Percentiles rank a stretch among this genome's conserved stretches.
Conservation (phyloP, 2,797 vertebrate genomes). For the Buphagus erythrorhynchus region DNA sequence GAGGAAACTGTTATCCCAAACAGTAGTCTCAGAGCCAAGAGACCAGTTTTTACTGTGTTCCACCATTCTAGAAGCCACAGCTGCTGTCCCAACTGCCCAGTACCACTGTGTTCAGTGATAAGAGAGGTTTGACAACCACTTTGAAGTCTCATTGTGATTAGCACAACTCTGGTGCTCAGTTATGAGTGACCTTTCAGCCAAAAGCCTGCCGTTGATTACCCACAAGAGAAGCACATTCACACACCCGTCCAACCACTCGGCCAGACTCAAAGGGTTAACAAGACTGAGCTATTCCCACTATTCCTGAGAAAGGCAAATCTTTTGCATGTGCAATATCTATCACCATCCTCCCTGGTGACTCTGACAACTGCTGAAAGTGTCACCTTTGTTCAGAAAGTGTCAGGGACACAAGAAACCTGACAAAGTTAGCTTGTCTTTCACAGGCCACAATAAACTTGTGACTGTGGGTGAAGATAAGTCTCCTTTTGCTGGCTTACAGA, state of each 20-base stretch:
- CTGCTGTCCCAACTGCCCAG: neutral
- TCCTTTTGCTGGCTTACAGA: neutral
- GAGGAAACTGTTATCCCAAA: neutral
- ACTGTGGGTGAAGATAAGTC: neutral
- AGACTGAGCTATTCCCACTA: neutral
- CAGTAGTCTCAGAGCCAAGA: neutral
- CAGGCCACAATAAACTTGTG: neutral
- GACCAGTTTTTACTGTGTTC: neutral
- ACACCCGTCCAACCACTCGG: neutral
- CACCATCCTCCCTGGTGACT: neutral
- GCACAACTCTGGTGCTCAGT: neutral
- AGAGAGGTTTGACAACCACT: neutral
- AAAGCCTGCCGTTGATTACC: neutral
- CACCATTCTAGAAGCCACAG: neutral
- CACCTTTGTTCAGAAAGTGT: neutral
- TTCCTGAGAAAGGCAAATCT: neutral
- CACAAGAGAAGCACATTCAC: neutral
- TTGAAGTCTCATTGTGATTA: neutral
- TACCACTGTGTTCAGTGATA: rapidly evolving
- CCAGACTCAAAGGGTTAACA: neutral
- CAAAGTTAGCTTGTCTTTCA: neutral
- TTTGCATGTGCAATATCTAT: neutral
- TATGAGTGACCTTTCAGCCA: neutral
- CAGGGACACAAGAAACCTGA: neutral
- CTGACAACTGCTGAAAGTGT: neutral